phyloP scores from a whole-genome alignment of 2,113 vertebrate genomes.

The Saimiri boliviensis region DNA sequence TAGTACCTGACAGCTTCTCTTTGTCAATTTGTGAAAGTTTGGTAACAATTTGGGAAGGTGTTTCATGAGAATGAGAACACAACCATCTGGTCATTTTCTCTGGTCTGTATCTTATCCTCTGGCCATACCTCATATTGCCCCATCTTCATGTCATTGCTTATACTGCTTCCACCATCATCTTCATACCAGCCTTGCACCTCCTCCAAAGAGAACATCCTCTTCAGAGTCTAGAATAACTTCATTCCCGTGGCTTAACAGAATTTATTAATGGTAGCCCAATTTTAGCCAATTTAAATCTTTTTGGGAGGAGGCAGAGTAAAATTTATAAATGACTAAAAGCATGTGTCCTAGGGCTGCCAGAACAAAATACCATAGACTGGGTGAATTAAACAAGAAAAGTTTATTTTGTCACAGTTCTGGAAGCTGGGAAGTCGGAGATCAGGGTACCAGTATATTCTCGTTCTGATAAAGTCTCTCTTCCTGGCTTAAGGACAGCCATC shows the following conservation, averaged over 20 bases:
- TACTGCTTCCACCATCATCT: background rate
- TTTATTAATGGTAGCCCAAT: background rate
- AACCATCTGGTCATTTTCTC: background rate
- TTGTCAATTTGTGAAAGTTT: background rate
- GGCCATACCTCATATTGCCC: background rate
- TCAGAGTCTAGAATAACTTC: background rate
- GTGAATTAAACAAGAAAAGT: background rate
- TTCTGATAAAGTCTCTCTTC: background rate
- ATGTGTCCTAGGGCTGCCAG: background rate
- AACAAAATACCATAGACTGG: background rate
- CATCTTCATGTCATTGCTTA: background rate
- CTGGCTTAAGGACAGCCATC: background rate
- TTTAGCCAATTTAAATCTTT: background rate
- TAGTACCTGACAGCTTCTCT: background rate
- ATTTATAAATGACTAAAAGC: conserved; percentile 20
- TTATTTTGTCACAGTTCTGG: background rate
- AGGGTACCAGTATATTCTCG: background rate
- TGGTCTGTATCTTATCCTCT: background rate
- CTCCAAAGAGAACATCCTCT: background rate
- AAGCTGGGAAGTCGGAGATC: background rate
- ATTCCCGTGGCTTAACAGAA: background rate
- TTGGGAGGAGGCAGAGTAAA: background rate
- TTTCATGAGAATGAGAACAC: background rate
- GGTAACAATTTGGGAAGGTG: background rate
- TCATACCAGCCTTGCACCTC: background rate